phyloP scores from a whole-genome alignment of 2,797 vertebrate genomes.

The Xenopus petersii region DNA sequence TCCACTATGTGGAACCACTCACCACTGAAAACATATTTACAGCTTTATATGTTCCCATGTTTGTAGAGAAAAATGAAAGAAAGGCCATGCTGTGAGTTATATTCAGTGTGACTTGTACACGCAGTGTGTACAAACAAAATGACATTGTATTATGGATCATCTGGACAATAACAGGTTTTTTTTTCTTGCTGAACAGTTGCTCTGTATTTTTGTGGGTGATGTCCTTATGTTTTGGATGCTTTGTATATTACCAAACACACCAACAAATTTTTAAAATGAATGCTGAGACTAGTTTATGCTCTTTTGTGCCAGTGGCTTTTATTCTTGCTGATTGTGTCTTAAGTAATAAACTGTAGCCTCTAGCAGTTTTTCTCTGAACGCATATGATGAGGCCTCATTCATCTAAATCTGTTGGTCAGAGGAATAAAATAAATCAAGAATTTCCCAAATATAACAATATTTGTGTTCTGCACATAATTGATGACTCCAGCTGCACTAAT shows the following conservation, averaged over 20 bases:
- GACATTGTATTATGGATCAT: constrained; percentile 58
- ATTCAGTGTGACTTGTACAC: constrained; percentile 59
- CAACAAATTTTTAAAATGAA: constrained; percentile 68
- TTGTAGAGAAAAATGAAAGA: constrained; percentile 42
- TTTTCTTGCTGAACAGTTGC: constrained; percentile 58
- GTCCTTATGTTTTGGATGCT: constrained; percentile 64
- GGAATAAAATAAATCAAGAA: constrained; percentile 97
- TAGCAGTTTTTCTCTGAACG: constrained; percentile 73
- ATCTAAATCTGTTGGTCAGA: constrained; percentile 89
- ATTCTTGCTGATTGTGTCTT: constrained; percentile 75
- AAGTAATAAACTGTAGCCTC: constrained; percentile 78
- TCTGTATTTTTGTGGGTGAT: constrained; percentile 59
- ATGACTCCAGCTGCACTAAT: constrained; percentile 94
- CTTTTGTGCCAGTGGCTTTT: constrained; percentile 64
- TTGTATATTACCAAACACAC: constrained; percentile 62
- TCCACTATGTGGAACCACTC: too few relatives aligned
- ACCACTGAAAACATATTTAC: too few relatives aligned
- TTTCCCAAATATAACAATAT: constrained; percentile 99
- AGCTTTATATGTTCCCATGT: too few relatives aligned
- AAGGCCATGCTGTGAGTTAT: constrained; percentile 60
- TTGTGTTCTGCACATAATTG: constrained; percentile 95
- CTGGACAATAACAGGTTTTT: constrained; percentile 57
- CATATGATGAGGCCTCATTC: constrained; percentile 94
- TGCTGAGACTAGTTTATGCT: constrained; percentile 62
- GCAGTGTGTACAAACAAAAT: constrained; percentile 50